Evolutionary conservation across 2,797 vertebrate genomes (phyloP).

Genomic region (Apodemus agrarius): DNA sequence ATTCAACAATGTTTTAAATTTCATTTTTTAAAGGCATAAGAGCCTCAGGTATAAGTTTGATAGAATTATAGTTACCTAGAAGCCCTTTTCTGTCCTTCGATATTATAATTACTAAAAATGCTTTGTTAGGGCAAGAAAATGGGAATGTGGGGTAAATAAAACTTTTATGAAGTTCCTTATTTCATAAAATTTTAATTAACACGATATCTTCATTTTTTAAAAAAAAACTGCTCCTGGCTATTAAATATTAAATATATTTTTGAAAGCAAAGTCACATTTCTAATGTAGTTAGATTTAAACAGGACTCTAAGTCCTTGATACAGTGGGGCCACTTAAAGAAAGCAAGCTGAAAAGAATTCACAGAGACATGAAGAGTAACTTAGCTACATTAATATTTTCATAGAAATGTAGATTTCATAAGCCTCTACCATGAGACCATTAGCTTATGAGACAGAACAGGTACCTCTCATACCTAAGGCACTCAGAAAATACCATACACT

Average conservation of each 20-base stretch:
- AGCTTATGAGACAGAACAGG: neutral
- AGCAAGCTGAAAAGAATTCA: slow-evolving; percentile 4
- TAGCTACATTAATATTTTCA: neutral
- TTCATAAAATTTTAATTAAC: slow-evolving; percentile 62
- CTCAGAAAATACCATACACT: neutral
- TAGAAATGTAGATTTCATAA: neutral
- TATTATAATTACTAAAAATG: slow-evolving; percentile 44
- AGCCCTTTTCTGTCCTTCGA: neutral
- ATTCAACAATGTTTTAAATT: neutral
- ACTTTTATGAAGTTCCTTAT: slow-evolving; percentile 49
- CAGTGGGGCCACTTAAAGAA: slow-evolving; percentile 36
- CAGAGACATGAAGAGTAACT: neutral
- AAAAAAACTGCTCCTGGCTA: neutral
- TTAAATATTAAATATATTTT: slow-evolving; percentile 61
- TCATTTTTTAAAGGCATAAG: slow-evolving; percentile 11
- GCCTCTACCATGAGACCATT: neutral
- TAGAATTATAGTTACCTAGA: neutral
- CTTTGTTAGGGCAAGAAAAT: slow-evolving; percentile 35
- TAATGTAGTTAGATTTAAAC: slow-evolving; percentile 45
- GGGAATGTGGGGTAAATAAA: slow-evolving; percentile 39
- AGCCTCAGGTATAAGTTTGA: slow-evolving; percentile 12
- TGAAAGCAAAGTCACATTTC: slow-evolving; percentile 45
- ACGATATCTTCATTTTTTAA: neutral
- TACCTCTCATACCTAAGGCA: neutral
- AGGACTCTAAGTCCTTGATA: neutral